These are phyloP conservation scores for Andrena chrysosceles DNA, from an alignment of 2,888 invertebrate genomes.

Conservation along the genomic window DNA sequence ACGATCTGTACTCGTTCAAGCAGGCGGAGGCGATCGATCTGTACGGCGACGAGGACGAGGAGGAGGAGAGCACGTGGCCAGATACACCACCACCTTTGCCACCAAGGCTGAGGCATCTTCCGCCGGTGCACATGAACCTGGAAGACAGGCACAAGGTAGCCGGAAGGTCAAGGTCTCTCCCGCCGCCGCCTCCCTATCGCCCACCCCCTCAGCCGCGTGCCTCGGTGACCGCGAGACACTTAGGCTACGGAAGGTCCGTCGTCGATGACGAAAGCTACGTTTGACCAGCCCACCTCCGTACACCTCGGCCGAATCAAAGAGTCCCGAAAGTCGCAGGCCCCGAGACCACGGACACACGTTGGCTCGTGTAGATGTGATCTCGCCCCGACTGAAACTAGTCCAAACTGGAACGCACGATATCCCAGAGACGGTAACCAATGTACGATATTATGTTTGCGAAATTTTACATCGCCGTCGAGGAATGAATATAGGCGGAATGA, in stretches of 20 bases:
- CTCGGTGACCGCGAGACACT: conserved; percentile 80
- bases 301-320: conserved; percentile 49
- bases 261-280: conserved; percentile 84
- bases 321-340: conserved; percentile 37
- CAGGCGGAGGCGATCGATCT: conserved; percentile 80
- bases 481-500: conserved; percentile 17
- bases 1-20: conserved; percentile 80
- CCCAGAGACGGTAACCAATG: conserved; percentile 33
- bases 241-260: conserved; percentile 81
- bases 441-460: conserved; percentile 29
- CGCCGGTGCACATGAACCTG: conserved; percentile 88
- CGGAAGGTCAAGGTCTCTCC: conserved; percentile 82
- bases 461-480: conserved; percentile 28
- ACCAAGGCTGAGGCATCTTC: conserved; percentile 88
- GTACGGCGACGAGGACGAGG: conserved; percentile 85
- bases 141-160: conserved; percentile 86
- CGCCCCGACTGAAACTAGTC: conserved; percentile 78
- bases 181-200: conserved; percentile 83
- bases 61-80: conserved; percentile 80
- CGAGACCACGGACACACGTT: conserved; percentile 31
- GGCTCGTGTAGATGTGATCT: conserved; percentile 37
- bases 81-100: conserved; percentile 88
- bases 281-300: conserved; percentile 67
- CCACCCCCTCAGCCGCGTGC: conserved; percentile 83
- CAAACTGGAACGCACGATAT: conserved; percentile 69